A percentile compares a stretch with the other conserved stretches of the same genome.
These are phyloP conservation scores for Drosophila birchii DNA, from an alignment of 2,888 invertebrate species.

Conservation along the genomic window DNA sequence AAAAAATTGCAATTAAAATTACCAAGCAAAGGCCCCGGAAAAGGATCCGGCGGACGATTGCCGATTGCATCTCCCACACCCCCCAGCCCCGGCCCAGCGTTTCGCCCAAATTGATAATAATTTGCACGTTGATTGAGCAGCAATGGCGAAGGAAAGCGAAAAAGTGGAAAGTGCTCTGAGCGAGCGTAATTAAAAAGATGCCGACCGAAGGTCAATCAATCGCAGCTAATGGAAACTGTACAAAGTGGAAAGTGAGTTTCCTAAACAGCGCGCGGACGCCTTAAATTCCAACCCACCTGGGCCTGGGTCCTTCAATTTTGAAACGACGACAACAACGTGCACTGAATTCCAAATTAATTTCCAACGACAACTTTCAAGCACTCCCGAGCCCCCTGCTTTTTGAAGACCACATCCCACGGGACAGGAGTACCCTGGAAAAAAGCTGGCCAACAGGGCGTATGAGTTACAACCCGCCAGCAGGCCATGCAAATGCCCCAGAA, in stretches of 20 bases:
- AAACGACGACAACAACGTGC: constrained; percentile 46
- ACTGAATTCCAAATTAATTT: constrained; percentile 68
- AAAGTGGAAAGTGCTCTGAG: constrained; percentile 16
- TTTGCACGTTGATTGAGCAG: constrained; percentile 65
- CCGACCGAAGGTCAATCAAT: constrained; percentile 61
- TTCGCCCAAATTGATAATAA: constrained; percentile 74
- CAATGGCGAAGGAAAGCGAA: constrained; percentile 27
- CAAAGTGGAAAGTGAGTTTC: constrained; percentile 2
- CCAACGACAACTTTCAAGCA: constrained; percentile 49
- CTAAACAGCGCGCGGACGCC: constrained; percentile 10
- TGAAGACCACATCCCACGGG: constrained; percentile 36
- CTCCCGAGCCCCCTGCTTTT: constrained; percentile 3
- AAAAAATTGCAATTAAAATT: constrained; percentile 78
- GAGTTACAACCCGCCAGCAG: background rate
- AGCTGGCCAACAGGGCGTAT: background rate
- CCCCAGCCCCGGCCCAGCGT: background rate
- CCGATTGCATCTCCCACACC: constrained; percentile 20
- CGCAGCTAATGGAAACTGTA: constrained; percentile 57
- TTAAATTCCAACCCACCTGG: constrained; percentile 5
- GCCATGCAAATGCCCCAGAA: background rate
- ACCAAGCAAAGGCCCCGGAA: constrained; percentile 50
- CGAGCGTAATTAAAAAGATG: constrained; percentile 64
- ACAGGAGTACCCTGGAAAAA: constrained; percentile 15
- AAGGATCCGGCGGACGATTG: constrained; percentile 26
- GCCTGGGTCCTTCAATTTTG: constrained; percentile 27